A percentile compares a stretch with the other conserved stretches of the same genome.
These are phyloP conservation scores for Stenodema calcarata DNA, from an alignment of 2,888 invertebrate species.

Conservation along the genomic window DNA sequence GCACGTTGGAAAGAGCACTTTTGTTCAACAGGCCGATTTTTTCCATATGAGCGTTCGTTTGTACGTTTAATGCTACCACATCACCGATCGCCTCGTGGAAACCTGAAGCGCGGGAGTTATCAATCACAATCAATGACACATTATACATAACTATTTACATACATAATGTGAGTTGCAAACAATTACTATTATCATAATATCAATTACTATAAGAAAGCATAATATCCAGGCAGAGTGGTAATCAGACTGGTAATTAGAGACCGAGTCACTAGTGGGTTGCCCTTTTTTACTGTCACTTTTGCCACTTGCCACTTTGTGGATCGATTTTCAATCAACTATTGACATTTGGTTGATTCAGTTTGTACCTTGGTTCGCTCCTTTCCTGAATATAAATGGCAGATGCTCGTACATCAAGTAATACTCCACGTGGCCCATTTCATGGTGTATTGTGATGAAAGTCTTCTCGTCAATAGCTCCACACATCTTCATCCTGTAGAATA, in stretches of 20 bases:
- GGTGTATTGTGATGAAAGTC: conserved; percentile 64
- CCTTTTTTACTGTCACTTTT: too few relatives aligned
- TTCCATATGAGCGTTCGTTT: conserved; percentile 74
- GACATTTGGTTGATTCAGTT: too few relatives aligned
- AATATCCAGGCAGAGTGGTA: too few relatives aligned
- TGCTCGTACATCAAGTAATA: conserved; percentile 77
- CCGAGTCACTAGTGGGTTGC: too few relatives aligned
- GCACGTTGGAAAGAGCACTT: conserved; percentile 61
- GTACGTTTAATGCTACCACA: conserved; percentile 73
- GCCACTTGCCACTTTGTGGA: too few relatives aligned
- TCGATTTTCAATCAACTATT: too few relatives aligned
- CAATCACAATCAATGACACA: too few relatives aligned
- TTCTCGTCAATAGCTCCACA: conserved; percentile 73
- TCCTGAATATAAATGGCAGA: conserved; percentile 73
- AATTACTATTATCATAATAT: too few relatives aligned
- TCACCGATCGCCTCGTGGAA: conserved; percentile 81
- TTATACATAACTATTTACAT: too few relatives aligned
- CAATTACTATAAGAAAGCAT: too few relatives aligned
- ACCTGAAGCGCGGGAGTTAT: conserved; percentile 63
- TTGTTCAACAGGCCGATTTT: conserved; percentile 64
- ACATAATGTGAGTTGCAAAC: not conserved
- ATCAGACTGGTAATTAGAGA: too few relatives aligned
- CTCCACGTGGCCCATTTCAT: conserved; percentile 83
- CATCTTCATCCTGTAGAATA: conserved; percentile 71
- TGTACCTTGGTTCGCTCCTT: conserved; percentile 65